Evolutionary conservation across 2,797 vertebrate species (phyloP).

Genomic region (Anguilla megastoma): DNA sequence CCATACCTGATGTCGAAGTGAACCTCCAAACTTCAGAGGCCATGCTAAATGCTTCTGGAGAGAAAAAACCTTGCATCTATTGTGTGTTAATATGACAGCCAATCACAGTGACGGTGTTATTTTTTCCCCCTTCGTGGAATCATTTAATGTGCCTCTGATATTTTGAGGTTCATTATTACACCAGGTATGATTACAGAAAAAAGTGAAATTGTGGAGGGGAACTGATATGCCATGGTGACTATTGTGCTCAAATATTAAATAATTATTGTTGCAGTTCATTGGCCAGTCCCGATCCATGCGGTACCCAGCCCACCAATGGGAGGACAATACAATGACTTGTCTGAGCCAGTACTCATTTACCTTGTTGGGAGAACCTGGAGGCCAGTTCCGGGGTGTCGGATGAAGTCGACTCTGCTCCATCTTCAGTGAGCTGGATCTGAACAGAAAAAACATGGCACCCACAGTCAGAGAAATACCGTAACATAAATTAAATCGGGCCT

Average conservation of each 20-base stretch:
- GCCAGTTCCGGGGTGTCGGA: slow-evolving; percentile 90
- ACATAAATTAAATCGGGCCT: not conserved
- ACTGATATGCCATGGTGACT: not conserved
- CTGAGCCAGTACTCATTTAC: slow-evolving; percentile 57
- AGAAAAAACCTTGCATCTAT: no score
- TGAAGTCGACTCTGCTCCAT: slow-evolving; percentile 90
- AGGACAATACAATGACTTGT: not conserved
- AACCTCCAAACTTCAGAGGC: no score
- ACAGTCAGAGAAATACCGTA: not conserved
- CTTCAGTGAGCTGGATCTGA: slow-evolving; percentile 93
- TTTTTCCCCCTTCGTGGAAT: not conserved
- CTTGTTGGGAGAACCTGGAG: slow-evolving; percentile 87
- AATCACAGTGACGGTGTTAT: no score
- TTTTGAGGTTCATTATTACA: not conserved
- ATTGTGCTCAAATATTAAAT: not conserved
- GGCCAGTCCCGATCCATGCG: no score
- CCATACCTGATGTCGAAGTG: no score
- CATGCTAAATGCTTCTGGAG: no score
- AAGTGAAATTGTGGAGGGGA: not conserved
- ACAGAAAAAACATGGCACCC: not conserved
- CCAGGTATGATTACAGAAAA: not conserved
- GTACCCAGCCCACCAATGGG: no score
- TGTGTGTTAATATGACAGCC: no score
- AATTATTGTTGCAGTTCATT: no score
- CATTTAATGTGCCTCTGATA: not conserved